phyloP scores from a whole-genome alignment of 2,888 invertebrate species.

The Notodonta ziczac region DNA sequence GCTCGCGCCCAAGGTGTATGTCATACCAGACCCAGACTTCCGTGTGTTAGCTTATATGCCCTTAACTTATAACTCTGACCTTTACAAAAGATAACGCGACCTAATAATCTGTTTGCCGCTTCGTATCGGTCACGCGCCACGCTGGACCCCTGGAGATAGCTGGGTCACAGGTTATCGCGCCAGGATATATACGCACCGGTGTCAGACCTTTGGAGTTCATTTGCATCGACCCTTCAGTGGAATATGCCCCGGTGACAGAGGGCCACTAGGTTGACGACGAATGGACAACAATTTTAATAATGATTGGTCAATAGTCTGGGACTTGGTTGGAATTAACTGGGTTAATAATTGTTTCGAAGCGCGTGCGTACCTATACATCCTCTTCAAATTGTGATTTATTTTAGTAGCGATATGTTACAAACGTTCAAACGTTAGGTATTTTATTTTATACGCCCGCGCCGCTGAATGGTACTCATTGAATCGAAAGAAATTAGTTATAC shows the following conservation, averaged over 20 bases:
- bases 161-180: slow-evolving; percentile 32
- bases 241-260: slow-evolving; percentile 1
- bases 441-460: no score
- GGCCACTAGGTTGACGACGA: background rate
- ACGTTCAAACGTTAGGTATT: no score
- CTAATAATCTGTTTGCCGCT: background rate
- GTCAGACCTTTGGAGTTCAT: slow-evolving; percentile 4
- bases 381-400: no score
- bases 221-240: slow-evolving; percentile 8
- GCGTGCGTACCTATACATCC: no score
- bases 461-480: no score
- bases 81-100: background rate
- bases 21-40: no score
- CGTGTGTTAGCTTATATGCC: background rate
- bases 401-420: no score
- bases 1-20: no score
- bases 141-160: slow-evolving; percentile 23
- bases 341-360: no score
- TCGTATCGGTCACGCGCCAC: slow-evolving; percentile 25
- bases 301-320: background rate
- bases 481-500: background rate
- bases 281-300: background rate
- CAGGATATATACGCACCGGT: slow-evolving; percentile 25
- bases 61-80: background rate
- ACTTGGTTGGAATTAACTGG: no score